Evolutionary conservation across 2,888 invertebrate species (phyloP), one percentile per base, ranked within the genome.

Genomic region (Nemapogon koenigi): DNA sequence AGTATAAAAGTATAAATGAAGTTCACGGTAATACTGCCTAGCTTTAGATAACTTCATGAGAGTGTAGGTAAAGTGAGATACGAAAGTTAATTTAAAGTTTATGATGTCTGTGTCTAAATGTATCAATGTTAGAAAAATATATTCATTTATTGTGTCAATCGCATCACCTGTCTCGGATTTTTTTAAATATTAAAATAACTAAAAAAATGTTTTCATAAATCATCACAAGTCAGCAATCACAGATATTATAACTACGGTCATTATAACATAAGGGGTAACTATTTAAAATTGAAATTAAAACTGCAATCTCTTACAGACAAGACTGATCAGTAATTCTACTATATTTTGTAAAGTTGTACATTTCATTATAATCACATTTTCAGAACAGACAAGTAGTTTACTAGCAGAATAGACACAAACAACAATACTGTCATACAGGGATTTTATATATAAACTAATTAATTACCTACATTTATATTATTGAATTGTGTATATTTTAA

Each of bases 321-420:
- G 76, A 76, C 78, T 76, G 78, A 78, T 65, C 66, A 69, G 68
- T 70, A 73, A 70, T 75, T 71, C 67, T 63, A 73, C 59, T 70
- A 65, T 73, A 73, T 75, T 76, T 78, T 75, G 66, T 73, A 71
- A 68, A 69, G 55, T 65, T 64, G 71, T 73, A 73, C 62, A 69
- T 61, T 60, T 54, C 53, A 58, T 40, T 40, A 41, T 46, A 44
- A 43, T 29, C 36, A 33, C 36, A n/a, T n/a, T n/a, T n/a, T n/a
- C n/a, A n/a, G n/a, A n/a, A n/a, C n/a, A n/a, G n/a, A n/a, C n/a
- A n/a, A n/a, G n/a, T n/a, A n/a, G n/a, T n/a, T n/a, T n/a, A n/a
- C n/a, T 7, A 35, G 7, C 18, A 32, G 33, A 16, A 17, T 19
- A 19, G 14, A 16, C 16, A n/a, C 33, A 33, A 17, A 14, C 28